phyloP scores from a whole-genome alignment of 2,113 vertebrate species.

The Python bivittatus region DNA sequence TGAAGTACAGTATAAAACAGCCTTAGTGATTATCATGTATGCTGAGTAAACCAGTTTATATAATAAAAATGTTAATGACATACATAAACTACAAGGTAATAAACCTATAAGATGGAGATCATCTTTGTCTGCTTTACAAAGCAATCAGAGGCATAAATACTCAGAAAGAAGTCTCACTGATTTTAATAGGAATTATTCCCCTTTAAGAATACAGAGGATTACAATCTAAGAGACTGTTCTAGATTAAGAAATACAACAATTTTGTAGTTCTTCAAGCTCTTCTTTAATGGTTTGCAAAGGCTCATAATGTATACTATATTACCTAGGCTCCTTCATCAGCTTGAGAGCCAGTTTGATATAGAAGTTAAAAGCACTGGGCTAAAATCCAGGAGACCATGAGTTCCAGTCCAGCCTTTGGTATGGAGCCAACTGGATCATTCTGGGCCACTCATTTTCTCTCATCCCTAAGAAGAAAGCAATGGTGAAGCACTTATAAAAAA shows the following conservation, averaged over 20 bases:
- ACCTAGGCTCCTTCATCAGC: not conserved
- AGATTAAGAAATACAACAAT: not conserved
- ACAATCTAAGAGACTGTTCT: not conserved
- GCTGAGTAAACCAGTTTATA: not conserved
- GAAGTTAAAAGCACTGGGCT: not conserved
- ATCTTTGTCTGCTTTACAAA: not conserved
- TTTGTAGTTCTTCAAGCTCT: accelerated
- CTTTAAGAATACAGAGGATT: not conserved
- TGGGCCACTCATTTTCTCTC: not conserved
- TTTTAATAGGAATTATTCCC: not conserved
- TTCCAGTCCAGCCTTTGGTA: not conserved
- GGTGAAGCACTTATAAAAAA: not conserved
- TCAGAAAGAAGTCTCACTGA: not conserved
- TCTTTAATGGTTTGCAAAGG: not conserved
- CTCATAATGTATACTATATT: not conserved
- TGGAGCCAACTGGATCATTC: not conserved
- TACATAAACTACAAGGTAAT: not conserved
- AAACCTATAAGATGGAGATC: not conserved
- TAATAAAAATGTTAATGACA: not conserved
- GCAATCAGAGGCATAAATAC: not conserved
- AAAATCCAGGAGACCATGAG: not conserved
- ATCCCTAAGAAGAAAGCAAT: not conserved
- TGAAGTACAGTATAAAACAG: slow-evolving; percentile 19
- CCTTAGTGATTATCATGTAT: not conserved
- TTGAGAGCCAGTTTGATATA: not conserved